Percentiles rank a stretch among this genome's conserved stretches.
These are phyloP conservation scores for Prosapia bicincta DNA, from an alignment of 2,888 invertebrate species.

Conservation along the genomic window DNA sequence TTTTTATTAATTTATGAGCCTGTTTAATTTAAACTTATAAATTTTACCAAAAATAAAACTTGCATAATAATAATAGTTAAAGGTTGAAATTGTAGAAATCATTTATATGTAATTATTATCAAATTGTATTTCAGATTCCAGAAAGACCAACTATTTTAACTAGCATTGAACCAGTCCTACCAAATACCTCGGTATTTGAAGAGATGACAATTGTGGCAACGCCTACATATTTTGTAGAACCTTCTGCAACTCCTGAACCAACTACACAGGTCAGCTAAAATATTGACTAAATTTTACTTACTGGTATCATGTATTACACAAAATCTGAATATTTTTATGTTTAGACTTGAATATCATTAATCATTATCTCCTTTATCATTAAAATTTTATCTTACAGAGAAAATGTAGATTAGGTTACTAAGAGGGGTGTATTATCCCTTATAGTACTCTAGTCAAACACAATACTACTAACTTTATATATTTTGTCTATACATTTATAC, in stretches of 20 bases:
- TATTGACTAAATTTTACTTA: not conserved
- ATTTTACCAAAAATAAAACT: not conserved
- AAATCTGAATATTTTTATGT: too few species aligned
- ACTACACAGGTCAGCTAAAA: not conserved
- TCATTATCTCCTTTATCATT: too few species aligned
- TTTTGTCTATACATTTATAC: too few species aligned
- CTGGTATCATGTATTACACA: too few species aligned
- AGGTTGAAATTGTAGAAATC: too few species aligned
- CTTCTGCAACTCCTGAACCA: constrained; percentile 16
- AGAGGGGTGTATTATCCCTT: too few species aligned
- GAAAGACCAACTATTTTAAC: not conserved
- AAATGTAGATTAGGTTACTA: too few species aligned
- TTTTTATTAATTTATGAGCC: not conserved
- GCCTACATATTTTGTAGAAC: constrained; percentile 9
- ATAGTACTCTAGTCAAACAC: too few species aligned
- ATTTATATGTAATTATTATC: too few species aligned
- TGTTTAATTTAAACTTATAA: not conserved
- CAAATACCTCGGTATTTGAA: not conserved
- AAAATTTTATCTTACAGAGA: too few species aligned
- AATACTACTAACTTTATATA: too few species aligned
- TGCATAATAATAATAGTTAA: not conserved
- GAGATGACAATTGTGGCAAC: not conserved
- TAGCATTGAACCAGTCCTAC: not conserved
- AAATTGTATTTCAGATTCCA: not conserved
- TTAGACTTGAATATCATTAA: too few species aligned